Base-by-base conservation (phyloP, 1,140 invertebrate species). In the Sarcophaga bullata region DNA sequence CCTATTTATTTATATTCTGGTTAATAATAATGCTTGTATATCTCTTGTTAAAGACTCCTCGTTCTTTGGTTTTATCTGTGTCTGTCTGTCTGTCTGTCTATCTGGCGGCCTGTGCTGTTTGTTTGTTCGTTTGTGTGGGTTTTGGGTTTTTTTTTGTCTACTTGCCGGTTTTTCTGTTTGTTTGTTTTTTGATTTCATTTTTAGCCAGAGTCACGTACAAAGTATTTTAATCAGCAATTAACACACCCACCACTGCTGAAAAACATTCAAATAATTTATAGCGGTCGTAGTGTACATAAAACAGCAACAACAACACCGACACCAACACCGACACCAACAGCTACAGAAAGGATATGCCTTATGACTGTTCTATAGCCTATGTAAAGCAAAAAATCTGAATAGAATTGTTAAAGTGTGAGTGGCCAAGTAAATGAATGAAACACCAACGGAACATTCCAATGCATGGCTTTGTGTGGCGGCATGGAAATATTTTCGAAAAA, bases 171-270 rank as follows among this genome's bases (percentile, higher is more conserved):
- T 68, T 7, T 68, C 4, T 19, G 17, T 19, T 19, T 25, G 62
- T 68, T 68, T 68, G 6, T 25, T 5, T 19, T 19, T 2, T 19
- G 17, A 15, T 15, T 62, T 62, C 10, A 46, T 75, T 75, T 75
- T 76, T 76, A 15, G 46, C 2, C 13, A 76, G 8, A 76, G 73
- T 76, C 73, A 76, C 73, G 73, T 76, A 76, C 46, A 11, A 49
- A 49, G 73, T 76, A 76, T 76, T 76, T 76, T 76, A 76, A 76
- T 76, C 49, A 76, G n/a, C 73, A 76, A 76, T 68, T 76, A 76
- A 76, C 73, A 48, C 73, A 76, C 46, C 47, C 73, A 76, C 62
- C 50, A 6, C 13, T 62, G 17, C 4, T n/a, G 6, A 58, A 13
- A 58, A 58, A 58, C 13, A 58, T 58, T 58, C 13, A 58, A 58